phyloP scores from a whole-genome alignment of 2,888 invertebrate species.

The Papilio protenor region DNA sequence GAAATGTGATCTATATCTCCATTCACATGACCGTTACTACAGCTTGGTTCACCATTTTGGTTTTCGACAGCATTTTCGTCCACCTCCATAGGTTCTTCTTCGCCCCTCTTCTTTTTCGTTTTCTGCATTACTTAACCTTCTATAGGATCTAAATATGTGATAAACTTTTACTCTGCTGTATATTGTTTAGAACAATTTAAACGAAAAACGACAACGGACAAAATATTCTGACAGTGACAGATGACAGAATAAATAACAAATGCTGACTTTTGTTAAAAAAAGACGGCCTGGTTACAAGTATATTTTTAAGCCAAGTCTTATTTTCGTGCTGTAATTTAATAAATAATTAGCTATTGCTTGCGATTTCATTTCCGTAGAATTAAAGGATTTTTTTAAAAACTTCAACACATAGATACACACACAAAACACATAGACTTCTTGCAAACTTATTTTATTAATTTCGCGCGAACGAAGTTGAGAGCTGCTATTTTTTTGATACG shows the following conservation, averaged over 20 bases:
- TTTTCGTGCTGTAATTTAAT: too few relatives aligned
- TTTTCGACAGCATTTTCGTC: slow-evolving; percentile 58
- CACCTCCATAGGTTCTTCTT: slow-evolving; percentile 74
- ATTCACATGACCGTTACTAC: slow-evolving; percentile 48
- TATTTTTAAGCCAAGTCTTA: background rate
- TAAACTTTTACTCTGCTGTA: background rate
- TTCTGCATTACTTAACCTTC: slow-evolving; percentile 58
- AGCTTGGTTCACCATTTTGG: slow-evolving; percentile 51
- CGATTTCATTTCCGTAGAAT: too few relatives aligned
- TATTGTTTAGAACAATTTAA: slow-evolving; percentile 11
- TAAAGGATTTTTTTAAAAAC: too few relatives aligned
- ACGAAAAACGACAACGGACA: slow-evolving; percentile 6
- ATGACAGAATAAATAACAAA: background rate
- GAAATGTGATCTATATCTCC: slow-evolving; percentile 75
- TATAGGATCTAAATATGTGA: background rate
- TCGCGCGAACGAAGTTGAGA: too few relatives aligned
- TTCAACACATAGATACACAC: too few relatives aligned
- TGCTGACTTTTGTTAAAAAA: background rate
- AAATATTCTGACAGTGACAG: slow-evolving; percentile 13
- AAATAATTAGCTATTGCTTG: too few relatives aligned
- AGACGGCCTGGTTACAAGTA: background rate
- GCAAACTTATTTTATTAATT: too few relatives aligned
- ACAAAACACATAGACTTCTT: too few relatives aligned
- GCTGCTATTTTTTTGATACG: too few relatives aligned
- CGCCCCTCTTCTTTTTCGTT: slow-evolving; percentile 61